phyloP scores from a whole-genome alignment of 2,888 invertebrate genomes.

The Eretmocerus hayati region DNA sequence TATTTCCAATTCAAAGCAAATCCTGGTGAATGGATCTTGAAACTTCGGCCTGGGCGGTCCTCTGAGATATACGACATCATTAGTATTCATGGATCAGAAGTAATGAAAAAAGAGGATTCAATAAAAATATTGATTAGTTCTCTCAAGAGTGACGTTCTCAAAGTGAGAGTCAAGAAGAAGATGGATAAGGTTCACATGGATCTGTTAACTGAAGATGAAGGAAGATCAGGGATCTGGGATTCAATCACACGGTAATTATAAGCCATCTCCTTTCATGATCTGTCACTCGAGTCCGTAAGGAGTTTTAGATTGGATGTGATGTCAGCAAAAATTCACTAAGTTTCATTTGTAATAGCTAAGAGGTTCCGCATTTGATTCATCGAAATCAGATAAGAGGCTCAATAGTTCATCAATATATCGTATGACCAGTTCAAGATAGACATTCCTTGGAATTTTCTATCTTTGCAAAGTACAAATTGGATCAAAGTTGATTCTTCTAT shows the following conservation, averaged over 20 bases:
- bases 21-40: slow-evolving; percentile 91
- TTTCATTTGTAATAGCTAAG: no score
- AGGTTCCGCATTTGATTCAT: no score
- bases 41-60: slow-evolving; percentile 86
- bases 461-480: no score
- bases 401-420: no score
- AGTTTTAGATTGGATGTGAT: no score
- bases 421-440: no score
- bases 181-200: slow-evolving; percentile 81
- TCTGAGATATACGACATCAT: slow-evolving; percentile 87
- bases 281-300: no score
- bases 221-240: slow-evolving; percentile 79
- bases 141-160: slow-evolving; percentile 84
- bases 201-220: slow-evolving; percentile 74
- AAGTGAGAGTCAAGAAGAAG: slow-evolving; percentile 85
- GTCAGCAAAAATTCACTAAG: no score
- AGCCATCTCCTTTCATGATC: no score
- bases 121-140: slow-evolving; percentile 74
- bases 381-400: no score
- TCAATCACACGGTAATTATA: slow-evolving; percentile 94
- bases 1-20: slow-evolving; percentile 98
- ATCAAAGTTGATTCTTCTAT: no score
- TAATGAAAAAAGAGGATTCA: slow-evolving; percentile 45
- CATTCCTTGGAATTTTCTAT: no score
- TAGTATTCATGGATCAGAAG: slow-evolving; percentile 50